phyloP scores from a whole-genome alignment of 2,797 vertebrate species.

The Silurus aristotelis region DNA sequence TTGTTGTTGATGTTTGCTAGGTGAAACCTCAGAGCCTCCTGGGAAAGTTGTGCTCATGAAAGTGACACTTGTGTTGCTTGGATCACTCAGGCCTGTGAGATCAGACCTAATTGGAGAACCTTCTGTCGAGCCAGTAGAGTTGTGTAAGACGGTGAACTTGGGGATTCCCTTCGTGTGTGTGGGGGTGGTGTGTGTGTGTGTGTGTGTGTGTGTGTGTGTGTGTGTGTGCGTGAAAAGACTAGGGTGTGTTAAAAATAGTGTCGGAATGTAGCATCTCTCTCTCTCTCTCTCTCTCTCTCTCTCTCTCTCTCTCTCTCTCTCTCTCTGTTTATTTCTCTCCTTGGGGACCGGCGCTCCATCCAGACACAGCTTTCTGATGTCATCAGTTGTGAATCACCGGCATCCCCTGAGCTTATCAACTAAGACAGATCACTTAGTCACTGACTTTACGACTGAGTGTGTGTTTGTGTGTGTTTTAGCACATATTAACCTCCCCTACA shows the following conservation, averaged over 20 bases:
- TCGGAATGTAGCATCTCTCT: not conserved
- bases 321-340: not conserved
- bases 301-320: not conserved
- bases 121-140: not conserved
- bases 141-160: constrained; percentile 10
- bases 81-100: not conserved
- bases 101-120: not conserved
- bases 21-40: not conserved
- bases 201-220: not conserved
- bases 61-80: not conserved
- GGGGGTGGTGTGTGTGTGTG: no score
- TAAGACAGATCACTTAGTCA: constrained; percentile 49
- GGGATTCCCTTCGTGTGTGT: constrained; percentile 24
- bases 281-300: not conserved
- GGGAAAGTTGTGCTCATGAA: constrained; percentile 17
- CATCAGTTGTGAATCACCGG: constrained; percentile 63
- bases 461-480: constrained; percentile 41
- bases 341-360: not conserved
- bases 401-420: constrained; percentile 36
- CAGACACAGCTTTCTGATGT: constrained; percentile 62
- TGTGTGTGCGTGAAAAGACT: not conserved
- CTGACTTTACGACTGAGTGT: constrained; percentile 7
- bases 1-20: not conserved
- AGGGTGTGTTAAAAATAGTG: constrained; percentile 33
- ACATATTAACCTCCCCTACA: constrained; percentile 66